Conservation (phyloP, 2,888 invertebrate species). For the Schrankia costaestrigalis region DNA sequence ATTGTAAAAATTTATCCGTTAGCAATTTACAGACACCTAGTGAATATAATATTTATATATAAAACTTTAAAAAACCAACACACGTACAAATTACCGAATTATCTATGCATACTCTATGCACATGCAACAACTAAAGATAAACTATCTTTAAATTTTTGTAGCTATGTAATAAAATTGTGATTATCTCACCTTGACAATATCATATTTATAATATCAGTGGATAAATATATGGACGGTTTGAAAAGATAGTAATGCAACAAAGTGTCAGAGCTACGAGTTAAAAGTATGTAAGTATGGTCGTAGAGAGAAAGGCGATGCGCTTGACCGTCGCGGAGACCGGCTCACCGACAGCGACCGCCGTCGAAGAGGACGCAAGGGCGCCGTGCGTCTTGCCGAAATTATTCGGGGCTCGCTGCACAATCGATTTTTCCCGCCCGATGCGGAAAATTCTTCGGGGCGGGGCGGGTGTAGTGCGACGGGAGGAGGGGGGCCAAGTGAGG, state of each 20-base stretch:
- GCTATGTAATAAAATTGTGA: conserved; percentile 12
- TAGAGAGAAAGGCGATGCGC: conserved; percentile 59
- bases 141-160: conserved; percentile 14
- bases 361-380: conserved; percentile 70
- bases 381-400: conserved; percentile 81
- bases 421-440: conserved; percentile 81
- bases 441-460: conserved; percentile 80
- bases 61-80: neutral
- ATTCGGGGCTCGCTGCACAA: conserved; percentile 80
- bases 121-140: conserved; percentile 21
- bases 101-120: conserved; percentile 8
- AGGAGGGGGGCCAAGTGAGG: conserved; percentile 52
- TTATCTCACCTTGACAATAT: conserved; percentile 30
- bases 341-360: conserved; percentile 30
- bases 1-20: too few relatives aligned
- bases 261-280: conserved; percentile 14
- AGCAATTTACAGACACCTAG: too few relatives aligned
- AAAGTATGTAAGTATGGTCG: conserved; percentile 14
- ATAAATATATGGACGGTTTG: conserved; percentile 15
- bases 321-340: conserved; percentile 55
- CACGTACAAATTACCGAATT: neutral
- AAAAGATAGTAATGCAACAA: conserved; percentile 12
- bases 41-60: conserved; percentile 1
- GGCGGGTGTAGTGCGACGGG: conserved; percentile 64
- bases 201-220: conserved; percentile 17